phyloP scores from a whole-genome alignment of 2,888 invertebrate species.

The Scelioninae gen. 2 region DNA sequence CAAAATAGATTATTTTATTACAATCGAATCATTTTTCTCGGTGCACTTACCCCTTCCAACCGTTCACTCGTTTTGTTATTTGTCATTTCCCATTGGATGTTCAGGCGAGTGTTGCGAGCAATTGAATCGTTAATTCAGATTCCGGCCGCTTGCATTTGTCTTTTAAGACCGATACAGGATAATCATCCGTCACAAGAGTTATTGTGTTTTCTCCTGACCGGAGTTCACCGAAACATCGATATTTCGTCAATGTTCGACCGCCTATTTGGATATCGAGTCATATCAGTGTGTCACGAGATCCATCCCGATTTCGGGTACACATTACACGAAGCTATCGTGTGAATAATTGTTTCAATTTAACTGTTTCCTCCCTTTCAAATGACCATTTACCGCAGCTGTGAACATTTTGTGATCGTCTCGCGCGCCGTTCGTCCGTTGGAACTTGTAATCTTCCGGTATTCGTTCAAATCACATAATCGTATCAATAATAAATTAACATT shows the following conservation, averaged over 20 bases:
- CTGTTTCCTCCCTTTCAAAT: conserved; percentile 49
- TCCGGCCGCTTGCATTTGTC: conserved; percentile 10
- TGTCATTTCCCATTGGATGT: no score
- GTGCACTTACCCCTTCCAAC: no score
- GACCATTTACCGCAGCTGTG: conserved; percentile 36
- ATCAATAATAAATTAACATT: no score
- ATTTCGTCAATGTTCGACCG: conserved; percentile 43
- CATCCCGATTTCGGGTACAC: conserved; percentile 63
- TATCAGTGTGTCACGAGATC: conserved; percentile 24
- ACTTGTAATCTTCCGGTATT: no score
- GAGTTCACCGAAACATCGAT: conserved; percentile 39
- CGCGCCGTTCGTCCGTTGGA: neutral
- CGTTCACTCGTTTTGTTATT: no score
- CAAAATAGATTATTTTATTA: no score
- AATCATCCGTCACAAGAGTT: conserved; percentile 44
- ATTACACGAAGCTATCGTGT: conserved; percentile 63
- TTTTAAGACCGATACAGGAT: conserved; percentile 29
- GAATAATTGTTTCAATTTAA: conserved; percentile 63
- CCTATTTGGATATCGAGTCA: conserved; percentile 37
- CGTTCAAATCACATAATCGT: no score
- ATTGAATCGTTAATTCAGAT: conserved; percentile 19
- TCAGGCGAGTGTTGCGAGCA: neutral
- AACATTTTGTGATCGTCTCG: conserved; percentile 26
- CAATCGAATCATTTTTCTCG: no score
- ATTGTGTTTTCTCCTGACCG: conserved; percentile 35